phyloP scores from a whole-genome alignment of 2,888 invertebrate species.

The Magallana nippona region DNA sequence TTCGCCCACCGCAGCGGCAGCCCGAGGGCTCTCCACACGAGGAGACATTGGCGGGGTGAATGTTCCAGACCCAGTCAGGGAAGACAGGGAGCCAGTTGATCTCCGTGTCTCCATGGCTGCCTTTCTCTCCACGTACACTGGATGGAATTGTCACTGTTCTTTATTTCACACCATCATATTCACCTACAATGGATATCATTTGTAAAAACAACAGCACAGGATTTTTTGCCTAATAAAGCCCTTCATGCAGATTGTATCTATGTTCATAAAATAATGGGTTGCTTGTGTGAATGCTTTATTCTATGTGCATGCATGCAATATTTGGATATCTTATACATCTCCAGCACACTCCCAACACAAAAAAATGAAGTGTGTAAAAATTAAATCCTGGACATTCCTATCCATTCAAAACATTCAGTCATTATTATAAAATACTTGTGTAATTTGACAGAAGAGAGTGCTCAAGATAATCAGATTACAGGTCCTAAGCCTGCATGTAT shows the following conservation, averaged over 20 bases:
- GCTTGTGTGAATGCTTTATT: too few species aligned
- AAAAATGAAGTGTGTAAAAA: conserved; percentile 4
- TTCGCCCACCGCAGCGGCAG: conserved; percentile 48
- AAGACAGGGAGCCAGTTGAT: conserved; percentile 62
- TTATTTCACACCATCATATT: conserved; percentile 9
- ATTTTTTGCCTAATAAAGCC: too few species aligned
- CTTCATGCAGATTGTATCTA: too few species aligned
- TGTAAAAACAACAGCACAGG: too few species aligned
- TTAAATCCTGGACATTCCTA: conserved; percentile 3
- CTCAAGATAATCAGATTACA: conserved; percentile 5
- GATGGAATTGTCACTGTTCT: not conserved
- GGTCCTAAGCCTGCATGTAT: not conserved
- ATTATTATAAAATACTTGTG: conserved; percentile 14
- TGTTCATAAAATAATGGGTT: too few species aligned
- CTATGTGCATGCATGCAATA: too few species aligned
- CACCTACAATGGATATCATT: not conserved
- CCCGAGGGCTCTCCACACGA: conserved; percentile 48
- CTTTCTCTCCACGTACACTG: conserved; percentile 42
- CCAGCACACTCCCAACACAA: not conserved
- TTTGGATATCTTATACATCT: too few species aligned
- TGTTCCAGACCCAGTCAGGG: conserved; percentile 60
- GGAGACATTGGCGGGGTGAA: conserved; percentile 65
- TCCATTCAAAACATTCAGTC: conserved; percentile 1
- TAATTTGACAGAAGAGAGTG: conserved; percentile 16
- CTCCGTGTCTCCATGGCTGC: conserved; percentile 47